phyloP scores from a whole-genome alignment of 2,888 invertebrate genomes.

The Dysmachus trigonus region DNA sequence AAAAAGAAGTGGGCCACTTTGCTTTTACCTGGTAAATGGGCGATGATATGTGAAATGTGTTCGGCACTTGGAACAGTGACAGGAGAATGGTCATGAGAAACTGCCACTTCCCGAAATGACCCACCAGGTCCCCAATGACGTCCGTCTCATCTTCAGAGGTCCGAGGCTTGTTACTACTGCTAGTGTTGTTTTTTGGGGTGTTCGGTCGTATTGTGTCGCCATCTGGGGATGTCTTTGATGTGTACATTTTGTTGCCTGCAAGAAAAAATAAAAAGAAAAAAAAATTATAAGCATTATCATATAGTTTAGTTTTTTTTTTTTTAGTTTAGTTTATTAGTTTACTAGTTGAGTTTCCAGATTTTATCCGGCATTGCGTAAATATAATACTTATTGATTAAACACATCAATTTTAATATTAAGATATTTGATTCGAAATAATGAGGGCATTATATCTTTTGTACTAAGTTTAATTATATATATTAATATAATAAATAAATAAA shows the following conservation, averaged over 20 bases:
- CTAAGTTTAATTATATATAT: no score
- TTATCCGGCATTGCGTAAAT: no score
- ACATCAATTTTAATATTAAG: no score
- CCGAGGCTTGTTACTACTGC: neutral
- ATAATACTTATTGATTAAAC: no score
- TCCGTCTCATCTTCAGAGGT: constrained; percentile 68
- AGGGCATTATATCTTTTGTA: no score
- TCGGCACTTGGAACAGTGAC: constrained; percentile 80
- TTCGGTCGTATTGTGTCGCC: constrained; percentile 49
- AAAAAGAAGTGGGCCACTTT: neutral
- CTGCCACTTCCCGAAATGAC: constrained; percentile 82
- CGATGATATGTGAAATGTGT: constrained; percentile 82
- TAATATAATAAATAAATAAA: no score
- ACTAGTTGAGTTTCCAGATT: no score
- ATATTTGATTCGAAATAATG: no score
- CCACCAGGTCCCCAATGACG: constrained; percentile 74
- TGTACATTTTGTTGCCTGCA: constrained; percentile 57
- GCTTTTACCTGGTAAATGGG: constrained; percentile 75
- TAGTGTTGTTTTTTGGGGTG: constrained; percentile 20
- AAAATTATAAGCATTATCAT: neutral
- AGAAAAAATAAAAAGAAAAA: constrained; percentile 45
- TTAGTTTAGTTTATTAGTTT: no score
- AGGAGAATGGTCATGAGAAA: constrained; percentile 76
- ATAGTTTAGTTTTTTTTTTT: no score
- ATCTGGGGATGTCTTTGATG: constrained; percentile 60